phyloP scores from a whole-genome alignment of 2,113 vertebrate species.

The Paratilapia polleni region DNA sequence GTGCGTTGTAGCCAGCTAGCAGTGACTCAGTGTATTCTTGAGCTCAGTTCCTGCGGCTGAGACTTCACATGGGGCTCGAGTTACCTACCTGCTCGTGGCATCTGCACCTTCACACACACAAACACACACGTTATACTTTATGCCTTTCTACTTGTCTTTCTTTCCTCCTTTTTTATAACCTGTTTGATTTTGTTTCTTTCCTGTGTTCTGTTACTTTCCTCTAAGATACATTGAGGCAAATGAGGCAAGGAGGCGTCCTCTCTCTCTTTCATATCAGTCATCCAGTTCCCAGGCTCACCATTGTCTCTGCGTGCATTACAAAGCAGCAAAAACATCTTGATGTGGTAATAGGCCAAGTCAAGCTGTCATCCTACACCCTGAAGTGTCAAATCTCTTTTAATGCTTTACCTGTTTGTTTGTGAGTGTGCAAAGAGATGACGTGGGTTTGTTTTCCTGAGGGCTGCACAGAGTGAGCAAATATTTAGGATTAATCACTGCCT shows the following conservation, averaged over 20 bases:
- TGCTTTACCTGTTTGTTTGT: not conserved
- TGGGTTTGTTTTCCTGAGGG: constrained; percentile 21
- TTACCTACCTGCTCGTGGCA: constrained; percentile 59
- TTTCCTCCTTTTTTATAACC: not conserved
- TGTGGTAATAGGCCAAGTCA: constrained; percentile 33
- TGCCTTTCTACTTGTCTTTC: not conserved
- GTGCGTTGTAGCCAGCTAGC: constrained; percentile 22
- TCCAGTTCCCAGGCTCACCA: constrained; percentile 54
- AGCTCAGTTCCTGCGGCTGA: constrained; percentile 56
- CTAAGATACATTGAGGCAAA: too few relatives aligned
- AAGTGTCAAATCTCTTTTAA: constrained; percentile 39
- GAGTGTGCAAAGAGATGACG: constrained; percentile 25
- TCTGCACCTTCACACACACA: constrained; percentile 23
- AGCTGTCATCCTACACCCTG: constrained; percentile 55
- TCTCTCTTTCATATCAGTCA: too few relatives aligned
- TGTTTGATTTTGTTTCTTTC: not conserved
- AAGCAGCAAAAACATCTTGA: constrained; percentile 45
- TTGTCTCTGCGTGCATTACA: constrained; percentile 49
- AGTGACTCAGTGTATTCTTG: constrained; percentile 60
- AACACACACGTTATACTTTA: not conserved
- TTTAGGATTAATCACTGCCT: not conserved
- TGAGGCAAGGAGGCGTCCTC: too few relatives aligned
- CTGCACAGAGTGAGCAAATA: not conserved
- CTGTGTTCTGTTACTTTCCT: not conserved
- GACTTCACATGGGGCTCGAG: constrained; percentile 73